Evolutionary conservation across 2,797 vertebrate species (phyloP), one percentile per base, ranked within the genome.

Genomic region (Thripadectes ignobilis): DNA sequence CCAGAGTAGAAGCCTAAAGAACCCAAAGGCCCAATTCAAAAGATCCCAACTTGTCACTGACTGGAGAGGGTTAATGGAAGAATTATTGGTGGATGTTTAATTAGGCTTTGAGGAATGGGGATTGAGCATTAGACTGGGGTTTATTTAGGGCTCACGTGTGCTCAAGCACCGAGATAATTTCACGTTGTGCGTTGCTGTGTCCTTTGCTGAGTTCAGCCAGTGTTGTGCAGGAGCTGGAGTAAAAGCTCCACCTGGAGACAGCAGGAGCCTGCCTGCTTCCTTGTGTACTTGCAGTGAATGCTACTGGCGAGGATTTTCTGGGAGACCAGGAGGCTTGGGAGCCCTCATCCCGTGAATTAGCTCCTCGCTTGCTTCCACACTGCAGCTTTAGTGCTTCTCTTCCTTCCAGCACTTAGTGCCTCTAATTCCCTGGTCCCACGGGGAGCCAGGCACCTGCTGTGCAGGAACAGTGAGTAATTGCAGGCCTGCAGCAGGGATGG

Each of bases 191-290:
- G 32, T 81, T 10, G 12, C 85, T 19, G 55, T 2, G 0, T 62
- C 74, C 74, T 95, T 87, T 0, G 6, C 58, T 2, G 11, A 52
- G 51, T 62, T 96, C 85, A 68, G 68, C 39, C 85, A 41, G 67
- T 3, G 30, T 46, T 2, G 22, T 29, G 75, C 18, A 15, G 96
- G 95, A 88, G 55, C 93, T 96, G 45, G 97, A 97, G 95, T 96
- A 87, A 98, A 98, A 96, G 97, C 97, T 97, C 97, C 97, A 92
- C 96, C 97, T 97, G 96, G 96, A 97, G 98, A 96, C 88, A 76
- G 59, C 23, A 41, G 1, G 72, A 66, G 83, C 69, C 46, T 27
- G 81, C 69, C 92, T 91, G 95, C 91, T 90, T 83, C 58, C 75
- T 81, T 17, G 52, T 76, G 22, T 36, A 45, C 77, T 69, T 16